phyloP scores from a whole-genome alignment of 2,797 vertebrate genomes.

The Gobionotothen gibberifrons region DNA sequence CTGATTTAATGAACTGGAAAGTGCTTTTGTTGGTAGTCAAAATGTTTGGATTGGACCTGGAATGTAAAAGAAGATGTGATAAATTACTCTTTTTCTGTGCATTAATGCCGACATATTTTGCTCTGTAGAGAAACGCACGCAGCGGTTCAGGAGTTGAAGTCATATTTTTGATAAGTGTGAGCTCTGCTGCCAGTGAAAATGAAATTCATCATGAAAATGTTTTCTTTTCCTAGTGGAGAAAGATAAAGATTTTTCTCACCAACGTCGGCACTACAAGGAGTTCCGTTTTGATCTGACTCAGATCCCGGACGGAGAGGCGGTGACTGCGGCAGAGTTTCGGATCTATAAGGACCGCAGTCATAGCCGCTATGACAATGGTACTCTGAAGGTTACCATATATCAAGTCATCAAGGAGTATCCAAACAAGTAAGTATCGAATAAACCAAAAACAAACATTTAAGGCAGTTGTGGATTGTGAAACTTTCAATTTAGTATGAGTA shows the following conservation, averaged over 20 bases:
- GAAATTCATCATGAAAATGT: conserved; percentile 52
- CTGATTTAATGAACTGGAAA: conserved; percentile 86
- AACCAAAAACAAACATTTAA: conserved; percentile 2
- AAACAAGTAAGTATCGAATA: conserved; percentile 88
- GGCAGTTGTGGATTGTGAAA: background rate
- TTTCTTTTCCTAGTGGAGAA: conserved; percentile 90
- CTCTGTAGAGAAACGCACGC: conserved; percentile 44
- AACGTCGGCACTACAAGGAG: conserved; percentile 97
- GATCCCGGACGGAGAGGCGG: conserved; percentile 96
- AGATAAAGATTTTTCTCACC: conserved; percentile 99
- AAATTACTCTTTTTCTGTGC: conserved; percentile 70
- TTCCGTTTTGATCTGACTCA: conserved; percentile 99
- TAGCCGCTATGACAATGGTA: conserved; percentile 93
- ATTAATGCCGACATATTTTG: conserved; percentile 59
- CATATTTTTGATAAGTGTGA: conserved; percentile 40
- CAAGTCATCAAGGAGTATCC: conserved; percentile 97
- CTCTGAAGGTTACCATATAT: conserved; percentile 94
- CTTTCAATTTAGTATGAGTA: background rate
- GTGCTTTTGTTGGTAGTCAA: conserved; percentile 86
- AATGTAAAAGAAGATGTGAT: conserved; percentile 83
- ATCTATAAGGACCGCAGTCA: conserved; percentile 97
- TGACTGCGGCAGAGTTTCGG: conserved; percentile 97
- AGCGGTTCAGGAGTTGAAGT: conserved; percentile 55
- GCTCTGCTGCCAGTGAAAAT: conserved; percentile 49
- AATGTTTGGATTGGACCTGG: conserved; percentile 84